A percentile compares a stretch with the other conserved stretches of the same genome.
phyloP scores from a whole-genome alignment of 2,797 vertebrate species.

The Cottoperca gobio region DNA sequence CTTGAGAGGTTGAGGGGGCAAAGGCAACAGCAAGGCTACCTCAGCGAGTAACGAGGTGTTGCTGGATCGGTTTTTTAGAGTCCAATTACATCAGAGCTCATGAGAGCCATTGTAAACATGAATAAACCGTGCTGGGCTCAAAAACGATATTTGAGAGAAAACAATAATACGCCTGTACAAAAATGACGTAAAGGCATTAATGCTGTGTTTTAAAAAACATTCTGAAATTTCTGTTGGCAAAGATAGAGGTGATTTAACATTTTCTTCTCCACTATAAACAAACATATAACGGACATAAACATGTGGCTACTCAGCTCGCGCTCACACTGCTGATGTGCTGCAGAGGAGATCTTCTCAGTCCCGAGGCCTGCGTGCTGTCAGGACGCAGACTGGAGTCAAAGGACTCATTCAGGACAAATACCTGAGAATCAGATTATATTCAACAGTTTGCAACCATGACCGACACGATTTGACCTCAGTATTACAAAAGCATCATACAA shows the following conservation, averaged over 20 bases:
- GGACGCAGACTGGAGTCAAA: not conserved
- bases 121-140: constrained; percentile 48
- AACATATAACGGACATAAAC: constrained; percentile 57
- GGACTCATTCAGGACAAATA: no score
- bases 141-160: constrained; percentile 65
- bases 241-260: constrained; percentile 55
- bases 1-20: constrained; percentile 70
- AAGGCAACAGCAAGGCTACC: constrained; percentile 67
- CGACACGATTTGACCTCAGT: no score
- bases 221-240: constrained; percentile 69
- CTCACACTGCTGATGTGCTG: constrained; percentile 57
- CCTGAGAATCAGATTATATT: no score
- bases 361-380: no score
- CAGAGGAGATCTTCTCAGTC: constrained; percentile 71
- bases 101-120: constrained; percentile 76
- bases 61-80: constrained; percentile 77
- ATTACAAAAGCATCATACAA: no score
- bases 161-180: constrained; percentile 67
- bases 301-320: constrained; percentile 73
- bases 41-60: constrained; percentile 82
- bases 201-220: constrained; percentile 53
- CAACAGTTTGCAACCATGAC: no score
- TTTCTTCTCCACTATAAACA: constrained; percentile 67
- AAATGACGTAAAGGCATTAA: constrained; percentile 67
- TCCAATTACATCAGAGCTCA: constrained; percentile 78